Evolutionary conservation across 1,140 invertebrate species (phyloP).

Genomic region (Ectropis grisescens): DNA sequence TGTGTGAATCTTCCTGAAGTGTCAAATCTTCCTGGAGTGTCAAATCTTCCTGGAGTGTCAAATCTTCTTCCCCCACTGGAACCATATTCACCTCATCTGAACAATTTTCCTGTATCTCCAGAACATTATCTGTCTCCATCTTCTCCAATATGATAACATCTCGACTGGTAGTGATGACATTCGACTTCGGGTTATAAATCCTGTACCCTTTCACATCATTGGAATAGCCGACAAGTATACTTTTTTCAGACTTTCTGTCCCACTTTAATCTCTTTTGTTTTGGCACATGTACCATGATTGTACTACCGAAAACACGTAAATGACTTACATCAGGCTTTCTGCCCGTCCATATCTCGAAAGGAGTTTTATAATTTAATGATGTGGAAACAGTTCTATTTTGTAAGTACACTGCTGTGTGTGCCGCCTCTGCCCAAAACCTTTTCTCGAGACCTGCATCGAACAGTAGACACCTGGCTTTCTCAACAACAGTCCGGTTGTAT

Average conservation of each 20-base stretch:
- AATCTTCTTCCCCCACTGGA: not conserved
- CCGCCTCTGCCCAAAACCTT: not conserved
- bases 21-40: constrained; percentile 6
- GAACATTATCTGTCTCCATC: constrained; percentile 3
- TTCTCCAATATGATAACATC: constrained; percentile 2
- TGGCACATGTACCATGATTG: not conserved
- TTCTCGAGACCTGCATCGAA: not conserved
- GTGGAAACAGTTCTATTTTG: not conserved
- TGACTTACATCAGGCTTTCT: not conserved
- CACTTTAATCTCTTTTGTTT: not conserved
- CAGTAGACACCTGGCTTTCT: not conserved
- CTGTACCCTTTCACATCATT: not conserved
- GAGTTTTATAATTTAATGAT: not conserved
- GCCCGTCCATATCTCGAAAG: not conserved
- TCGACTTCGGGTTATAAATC: not conserved
- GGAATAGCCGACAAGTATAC: not conserved
- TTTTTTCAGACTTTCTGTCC: not conserved
- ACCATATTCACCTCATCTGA: constrained; percentile 7
- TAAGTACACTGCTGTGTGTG: not conserved
- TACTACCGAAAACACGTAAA: not conserved
- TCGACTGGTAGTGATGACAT: not conserved
- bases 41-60: constrained; percentile 7
- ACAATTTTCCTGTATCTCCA: no score
- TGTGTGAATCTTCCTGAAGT: constrained; percentile 8
- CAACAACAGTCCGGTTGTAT: not conserved